Conservation (phyloP, 1,140 invertebrate genomes). For the Ceratina calcarata region DNA sequence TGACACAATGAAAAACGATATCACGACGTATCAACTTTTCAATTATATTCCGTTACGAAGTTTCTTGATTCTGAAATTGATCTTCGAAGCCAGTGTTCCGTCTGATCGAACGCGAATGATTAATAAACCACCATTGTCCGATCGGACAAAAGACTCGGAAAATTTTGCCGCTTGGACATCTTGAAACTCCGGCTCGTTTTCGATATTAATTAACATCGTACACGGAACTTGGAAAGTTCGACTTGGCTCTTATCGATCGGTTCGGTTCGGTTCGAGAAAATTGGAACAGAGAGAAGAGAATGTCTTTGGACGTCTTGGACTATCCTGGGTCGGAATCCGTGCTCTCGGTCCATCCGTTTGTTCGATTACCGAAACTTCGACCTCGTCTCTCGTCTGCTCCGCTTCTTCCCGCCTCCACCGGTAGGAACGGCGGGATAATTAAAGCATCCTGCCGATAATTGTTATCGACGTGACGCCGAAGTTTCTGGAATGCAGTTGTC, state of each 20-base stretch:
- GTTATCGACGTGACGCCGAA: slow-evolving; percentile 62
- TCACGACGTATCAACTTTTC: no score
- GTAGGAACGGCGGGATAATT: slow-evolving; percentile 59
- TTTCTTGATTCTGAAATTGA: no score
- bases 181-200: slow-evolving; percentile 1
- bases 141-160: background rate
- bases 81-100: no score
- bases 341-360: slow-evolving; percentile 32
- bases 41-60: no score
- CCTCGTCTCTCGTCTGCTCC: background rate
- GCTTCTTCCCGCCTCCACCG: no score
- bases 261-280: slow-evolving; percentile 9
- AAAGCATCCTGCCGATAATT: slow-evolving; percentile 69
- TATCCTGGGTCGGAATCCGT: slow-evolving; percentile 1
- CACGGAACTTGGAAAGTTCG: background rate
- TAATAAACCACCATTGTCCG: background rate
- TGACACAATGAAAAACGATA: no score
- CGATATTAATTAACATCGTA: slow-evolving; percentile 56
- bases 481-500: slow-evolving; percentile 52
- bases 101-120: background rate
- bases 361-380: slow-evolving; percentile 62
- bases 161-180: slow-evolving; percentile 1
- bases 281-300: slow-evolving; percentile 35
- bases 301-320: slow-evolving; percentile 37
- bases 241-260: slow-evolving; percentile 11